Base-by-base conservation (phyloP, 2,888 invertebrate species). In the Patella ulyssiponensis region DNA sequence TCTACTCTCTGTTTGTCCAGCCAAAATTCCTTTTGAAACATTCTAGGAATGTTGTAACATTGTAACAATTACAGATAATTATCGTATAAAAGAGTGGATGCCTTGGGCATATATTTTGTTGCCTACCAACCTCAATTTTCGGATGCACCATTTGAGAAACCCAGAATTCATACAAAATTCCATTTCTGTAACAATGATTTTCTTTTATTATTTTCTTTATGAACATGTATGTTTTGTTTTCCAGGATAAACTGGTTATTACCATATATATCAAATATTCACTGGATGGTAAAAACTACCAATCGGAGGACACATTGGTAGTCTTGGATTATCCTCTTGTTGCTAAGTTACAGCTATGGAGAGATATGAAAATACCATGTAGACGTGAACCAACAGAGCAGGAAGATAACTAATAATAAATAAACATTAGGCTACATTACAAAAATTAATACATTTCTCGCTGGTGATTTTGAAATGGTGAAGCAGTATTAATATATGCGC, bases 241-340 rank as follows among this genome's bases (percentile, higher is more conserved):
- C 1, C 75, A 80, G 80, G 77, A 76, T 17, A 77, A 76, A 33
- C 69, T 80, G n/a, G 64, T 58, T 51, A 74, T 80, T 3, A 75
- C 75, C 7, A 58, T 80, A 23, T 75, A 75, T 23, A 72, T 80
- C 74, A 72, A 73, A 56, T 80, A 80, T 69, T 71, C 75, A 7
- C 44, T 75, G 3, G 74, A 71, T 52, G 71, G 70, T 15, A 17
- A 20, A 11, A 56, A 64, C 17, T 54, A 69, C 20, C 56, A 75
- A 11, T 53, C 64, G 1, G 69, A 54, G 23, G 71, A 77, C 51
- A 52, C 51, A 15, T 71, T 71, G 74, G 33, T 79, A 52, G 73
- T 76, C 15, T 77, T 82, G 9, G 81, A 78, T 17, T 69, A 77
- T 17, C 82, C 82, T 52, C 76, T 82, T 27, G 79, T 82, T 27